phyloP scores from a whole-genome alignment of 1,140 invertebrate species.

The Drosophila sproati region DNA sequence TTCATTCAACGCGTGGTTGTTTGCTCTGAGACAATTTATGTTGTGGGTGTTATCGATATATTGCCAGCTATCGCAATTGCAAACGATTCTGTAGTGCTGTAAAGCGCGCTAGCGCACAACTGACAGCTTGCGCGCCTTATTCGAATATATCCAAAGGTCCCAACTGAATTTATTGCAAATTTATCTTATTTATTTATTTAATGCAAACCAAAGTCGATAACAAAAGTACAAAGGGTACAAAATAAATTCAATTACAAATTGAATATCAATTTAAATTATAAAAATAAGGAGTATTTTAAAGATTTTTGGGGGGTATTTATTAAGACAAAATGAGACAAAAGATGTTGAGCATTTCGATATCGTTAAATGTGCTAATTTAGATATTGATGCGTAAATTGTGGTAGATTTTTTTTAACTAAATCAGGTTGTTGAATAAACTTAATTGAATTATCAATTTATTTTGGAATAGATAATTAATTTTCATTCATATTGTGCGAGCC shows the following conservation, averaged over 20 bases:
- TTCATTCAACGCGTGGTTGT: constrained; percentile 10
- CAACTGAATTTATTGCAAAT: too few relatives aligned
- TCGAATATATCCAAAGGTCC: not conserved
- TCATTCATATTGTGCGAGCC: constrained; percentile 1
- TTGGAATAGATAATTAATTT: not conserved
- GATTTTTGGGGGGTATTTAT: too few relatives aligned
- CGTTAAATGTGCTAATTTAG: not conserved
- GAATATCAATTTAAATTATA: too few relatives aligned
- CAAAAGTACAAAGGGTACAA: too few relatives aligned
- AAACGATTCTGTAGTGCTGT: constrained; percentile 15
- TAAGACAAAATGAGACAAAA: too few relatives aligned
- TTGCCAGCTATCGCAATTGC: not conserved
- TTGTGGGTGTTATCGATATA: constrained; percentile 23
- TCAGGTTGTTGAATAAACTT: too few relatives aligned
- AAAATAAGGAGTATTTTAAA: too few relatives aligned
- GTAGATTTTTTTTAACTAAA: not conserved
- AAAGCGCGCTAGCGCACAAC: not conserved
- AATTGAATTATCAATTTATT: not conserved
- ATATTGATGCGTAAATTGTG: not conserved
- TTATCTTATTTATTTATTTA: too few relatives aligned
- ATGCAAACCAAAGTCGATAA: too few relatives aligned
- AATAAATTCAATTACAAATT: too few relatives aligned
- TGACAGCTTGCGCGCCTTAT: not conserved
- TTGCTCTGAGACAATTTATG: not conserved
- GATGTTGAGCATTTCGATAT: too few relatives aligned